Percentiles rank a stretch among this genome's conserved stretches.
Conservation (phyloP, 2,113 vertebrate genomes). For the Dryoscopus gambensis region DNA sequence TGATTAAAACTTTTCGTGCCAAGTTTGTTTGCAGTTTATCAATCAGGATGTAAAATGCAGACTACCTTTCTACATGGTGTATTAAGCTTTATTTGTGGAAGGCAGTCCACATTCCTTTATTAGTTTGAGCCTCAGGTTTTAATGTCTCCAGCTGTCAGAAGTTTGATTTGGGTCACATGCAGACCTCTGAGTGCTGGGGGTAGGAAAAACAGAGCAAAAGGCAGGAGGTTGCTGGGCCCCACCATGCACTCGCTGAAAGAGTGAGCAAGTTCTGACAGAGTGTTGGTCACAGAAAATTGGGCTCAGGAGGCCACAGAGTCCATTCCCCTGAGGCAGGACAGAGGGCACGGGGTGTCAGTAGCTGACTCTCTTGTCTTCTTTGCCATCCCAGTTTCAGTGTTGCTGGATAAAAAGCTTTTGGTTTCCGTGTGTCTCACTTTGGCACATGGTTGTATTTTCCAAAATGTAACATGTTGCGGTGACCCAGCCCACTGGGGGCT, state of each 20-base stretch:
- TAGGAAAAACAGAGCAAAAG: neutral
- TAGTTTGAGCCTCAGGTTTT: neutral
- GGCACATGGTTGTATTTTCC: neutral
- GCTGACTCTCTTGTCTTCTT: neutral
- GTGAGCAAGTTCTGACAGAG: neutral
- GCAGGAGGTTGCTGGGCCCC: neutral
- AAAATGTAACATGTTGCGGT: neutral
- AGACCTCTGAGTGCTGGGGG: neutral
- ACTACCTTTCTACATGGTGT: neutral
- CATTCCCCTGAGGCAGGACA: neutral
- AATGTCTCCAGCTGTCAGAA: neutral
- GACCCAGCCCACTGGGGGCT: too few species aligned
- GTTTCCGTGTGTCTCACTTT: neutral
- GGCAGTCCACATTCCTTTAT: neutral
- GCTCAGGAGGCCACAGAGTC: neutral
- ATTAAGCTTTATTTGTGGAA: neutral
- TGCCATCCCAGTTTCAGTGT: neutral
- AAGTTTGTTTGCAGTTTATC: slow-evolving; percentile 16
- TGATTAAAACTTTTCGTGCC: slow-evolving; percentile 5
- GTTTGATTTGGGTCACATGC: neutral
- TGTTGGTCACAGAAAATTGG: neutral
- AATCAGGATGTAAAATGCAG: neutral
- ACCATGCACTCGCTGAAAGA: rapidly evolving
- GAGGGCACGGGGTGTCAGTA: rapidly evolving
- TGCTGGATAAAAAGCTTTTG: neutral